Evolutionary conservation across 2,797 vertebrate genomes (phyloP).

Genomic region (Hemibagrus guttatus): DNA sequence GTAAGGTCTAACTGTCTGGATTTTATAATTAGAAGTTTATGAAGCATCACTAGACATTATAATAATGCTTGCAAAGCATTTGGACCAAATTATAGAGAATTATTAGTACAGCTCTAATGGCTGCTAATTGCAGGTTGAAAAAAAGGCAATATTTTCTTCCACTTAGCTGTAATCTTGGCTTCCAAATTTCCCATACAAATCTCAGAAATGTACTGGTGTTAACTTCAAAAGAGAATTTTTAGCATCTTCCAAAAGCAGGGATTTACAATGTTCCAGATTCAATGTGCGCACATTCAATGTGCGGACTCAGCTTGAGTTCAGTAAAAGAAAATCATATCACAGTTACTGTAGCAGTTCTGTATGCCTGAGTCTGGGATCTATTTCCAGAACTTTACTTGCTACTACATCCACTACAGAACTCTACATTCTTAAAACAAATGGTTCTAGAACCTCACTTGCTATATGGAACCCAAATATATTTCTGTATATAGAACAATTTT

Average conservation of each 20-base stretch:
- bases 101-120: background rate
- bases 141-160: conserved; percentile 1
- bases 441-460: too few relatives aligned
- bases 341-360: background rate
- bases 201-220: background rate
- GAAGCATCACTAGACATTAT: background rate
- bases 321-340: background rate
- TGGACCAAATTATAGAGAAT: background rate
- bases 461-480: too few relatives aligned
- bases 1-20: too few relatives aligned
- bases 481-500: too few relatives aligned
- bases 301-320: background rate
- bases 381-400: background rate
- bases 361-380: background rate
- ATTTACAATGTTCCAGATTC: background rate
- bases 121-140: conserved; percentile 2
- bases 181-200: background rate
- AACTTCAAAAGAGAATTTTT: background rate
- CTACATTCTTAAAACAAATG: too few relatives aligned
- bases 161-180: conserved; percentile 14
- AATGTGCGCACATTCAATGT: background rate
- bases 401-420: background rate
- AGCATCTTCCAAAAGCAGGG: background rate
- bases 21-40: conserved; percentile 1
- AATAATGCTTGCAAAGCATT: background rate